phyloP scores from a whole-genome alignment of 2,113 vertebrate genomes.

The Isurus oxyrinchus region DNA sequence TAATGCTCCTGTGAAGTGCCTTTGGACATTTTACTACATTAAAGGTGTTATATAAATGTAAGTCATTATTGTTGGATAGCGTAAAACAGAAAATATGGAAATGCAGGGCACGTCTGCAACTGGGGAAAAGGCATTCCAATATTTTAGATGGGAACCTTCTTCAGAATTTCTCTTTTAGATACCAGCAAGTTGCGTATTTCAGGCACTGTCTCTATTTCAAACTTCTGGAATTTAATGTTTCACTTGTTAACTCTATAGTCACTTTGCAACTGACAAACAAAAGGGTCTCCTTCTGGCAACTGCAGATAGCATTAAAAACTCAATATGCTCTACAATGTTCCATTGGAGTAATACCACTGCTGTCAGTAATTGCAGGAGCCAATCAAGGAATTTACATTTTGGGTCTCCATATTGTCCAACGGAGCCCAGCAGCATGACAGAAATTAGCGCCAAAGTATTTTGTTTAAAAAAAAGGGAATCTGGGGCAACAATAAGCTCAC shows the following conservation, averaged over 20 bases:
- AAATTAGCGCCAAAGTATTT: background rate
- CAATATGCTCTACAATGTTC: no score
- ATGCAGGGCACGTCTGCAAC: background rate
- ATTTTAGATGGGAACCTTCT: no score
- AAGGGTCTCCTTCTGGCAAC: background rate
- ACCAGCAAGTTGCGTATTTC: background rate
- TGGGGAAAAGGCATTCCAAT: background rate
- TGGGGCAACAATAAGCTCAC: background rate
- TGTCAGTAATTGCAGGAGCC: background rate
- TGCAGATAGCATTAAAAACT: background rate
- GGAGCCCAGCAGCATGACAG: background rate
- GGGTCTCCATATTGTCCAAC: no score
- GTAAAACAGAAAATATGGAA: no score
- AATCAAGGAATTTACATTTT: background rate
- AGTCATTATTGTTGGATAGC: background rate
- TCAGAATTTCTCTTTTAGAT: background rate
- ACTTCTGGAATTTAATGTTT: background rate
- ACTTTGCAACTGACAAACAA: background rate
- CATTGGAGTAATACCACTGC: background rate
- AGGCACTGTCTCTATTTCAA: no score
- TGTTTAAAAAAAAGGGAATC: background rate
- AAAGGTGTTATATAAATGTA: no score
- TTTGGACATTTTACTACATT: no score
- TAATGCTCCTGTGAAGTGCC: no score
- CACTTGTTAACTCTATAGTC: background rate